phyloP scores from a whole-genome alignment of 1,140 invertebrate genomes.

The Drosophila mojavensis region DNA sequence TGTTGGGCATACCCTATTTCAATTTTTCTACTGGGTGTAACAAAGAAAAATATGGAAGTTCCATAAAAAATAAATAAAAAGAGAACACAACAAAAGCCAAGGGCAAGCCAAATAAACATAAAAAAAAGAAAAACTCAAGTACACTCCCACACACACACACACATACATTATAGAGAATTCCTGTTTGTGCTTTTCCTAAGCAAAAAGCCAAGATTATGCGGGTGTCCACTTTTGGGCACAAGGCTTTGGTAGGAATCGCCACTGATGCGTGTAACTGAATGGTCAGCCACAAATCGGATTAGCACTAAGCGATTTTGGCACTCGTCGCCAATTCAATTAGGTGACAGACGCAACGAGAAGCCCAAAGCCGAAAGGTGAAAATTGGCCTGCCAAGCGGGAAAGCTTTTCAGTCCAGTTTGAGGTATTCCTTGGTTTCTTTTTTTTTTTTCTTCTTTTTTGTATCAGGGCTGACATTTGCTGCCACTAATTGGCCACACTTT shows the following conservation, averaged over 20 bases:
- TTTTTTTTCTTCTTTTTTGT: not conserved
- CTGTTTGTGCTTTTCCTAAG: slow-evolving; percentile 39
- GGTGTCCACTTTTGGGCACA: slow-evolving; percentile 59
- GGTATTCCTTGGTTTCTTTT: too few species aligned
- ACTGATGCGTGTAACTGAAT: slow-evolving; percentile 58
- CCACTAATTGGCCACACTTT: slow-evolving; percentile 77
- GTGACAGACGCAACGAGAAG: slow-evolving; percentile 35
- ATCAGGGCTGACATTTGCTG: slow-evolving; percentile 55
- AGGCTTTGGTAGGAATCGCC: slow-evolving; percentile 31
- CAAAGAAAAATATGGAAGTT: slow-evolving; percentile 44
- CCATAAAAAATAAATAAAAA: slow-evolving; percentile 55
- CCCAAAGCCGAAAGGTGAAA: slow-evolving; percentile 41
- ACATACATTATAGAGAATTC: slow-evolving; percentile 22
- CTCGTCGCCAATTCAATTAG: slow-evolving; percentile 80
- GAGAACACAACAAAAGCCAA: slow-evolving; percentile 60
- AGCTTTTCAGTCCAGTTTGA: not conserved
- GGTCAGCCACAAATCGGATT: slow-evolving; percentile 78
- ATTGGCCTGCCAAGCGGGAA: slow-evolving; percentile 43
- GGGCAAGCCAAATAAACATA: slow-evolving; percentile 15
- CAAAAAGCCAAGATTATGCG: slow-evolving; percentile 28
- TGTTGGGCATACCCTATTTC: slow-evolving; percentile 11
- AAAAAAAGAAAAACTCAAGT: slow-evolving; percentile 66
- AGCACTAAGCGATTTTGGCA: slow-evolving; percentile 72
- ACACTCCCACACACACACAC: slow-evolving; percentile 52
- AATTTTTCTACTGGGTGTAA: not conserved